Conservation (phyloP, 2,113 vertebrate genomes). For the Brachionichthys hirsutus region DNA sequence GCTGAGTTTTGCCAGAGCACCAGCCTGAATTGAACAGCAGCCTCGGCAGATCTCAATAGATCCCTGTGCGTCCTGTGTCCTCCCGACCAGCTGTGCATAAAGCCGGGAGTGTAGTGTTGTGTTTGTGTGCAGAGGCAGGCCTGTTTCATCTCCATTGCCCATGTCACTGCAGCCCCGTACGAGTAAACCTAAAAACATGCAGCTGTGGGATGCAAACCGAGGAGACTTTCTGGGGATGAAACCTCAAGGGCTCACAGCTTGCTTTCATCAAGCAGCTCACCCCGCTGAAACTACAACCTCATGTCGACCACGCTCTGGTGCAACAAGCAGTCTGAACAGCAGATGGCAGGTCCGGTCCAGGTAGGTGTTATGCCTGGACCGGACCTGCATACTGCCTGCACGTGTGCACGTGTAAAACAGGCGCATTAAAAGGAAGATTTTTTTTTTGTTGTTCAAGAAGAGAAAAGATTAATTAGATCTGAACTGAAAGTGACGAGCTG, state of each 20-base stretch:
- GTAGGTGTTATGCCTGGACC: neutral
- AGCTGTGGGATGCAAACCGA: slow-evolving; percentile 67
- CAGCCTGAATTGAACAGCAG: slow-evolving; percentile 49
- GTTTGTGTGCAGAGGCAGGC: slow-evolving; percentile 65
- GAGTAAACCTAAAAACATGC: slow-evolving; percentile 67
- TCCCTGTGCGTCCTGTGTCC: slow-evolving; percentile 69
- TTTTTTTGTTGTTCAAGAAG: slow-evolving; percentile 23
- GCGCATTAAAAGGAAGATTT: slow-evolving; percentile 33
- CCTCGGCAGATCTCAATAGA: slow-evolving; percentile 68
- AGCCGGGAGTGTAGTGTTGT: slow-evolving; percentile 66
- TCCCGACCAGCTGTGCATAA: slow-evolving; percentile 70
- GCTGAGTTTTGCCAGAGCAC: slow-evolving; percentile 73
- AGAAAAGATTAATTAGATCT: slow-evolving; percentile 41
- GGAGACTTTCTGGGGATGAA: slow-evolving; percentile 62
- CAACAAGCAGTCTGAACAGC: slow-evolving; percentile 50
- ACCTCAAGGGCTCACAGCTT: slow-evolving; percentile 61
- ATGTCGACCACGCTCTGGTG: slow-evolving; percentile 19
- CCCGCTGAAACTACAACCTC: slow-evolving; percentile 44
- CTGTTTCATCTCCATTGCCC: slow-evolving; percentile 71
- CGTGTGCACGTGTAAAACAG: slow-evolving; percentile 23
- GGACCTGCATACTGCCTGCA: no score
- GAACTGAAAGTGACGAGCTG: slow-evolving; percentile 41
- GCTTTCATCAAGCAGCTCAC: slow-evolving; percentile 61
- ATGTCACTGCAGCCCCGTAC: slow-evolving; percentile 56
- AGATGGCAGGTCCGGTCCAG: slow-evolving; percentile 65